These are phyloP conservation scores for Cyclophora albipunctata DNA, from an alignment of 2,888 invertebrate genomes.

Conservation along the genomic window DNA sequence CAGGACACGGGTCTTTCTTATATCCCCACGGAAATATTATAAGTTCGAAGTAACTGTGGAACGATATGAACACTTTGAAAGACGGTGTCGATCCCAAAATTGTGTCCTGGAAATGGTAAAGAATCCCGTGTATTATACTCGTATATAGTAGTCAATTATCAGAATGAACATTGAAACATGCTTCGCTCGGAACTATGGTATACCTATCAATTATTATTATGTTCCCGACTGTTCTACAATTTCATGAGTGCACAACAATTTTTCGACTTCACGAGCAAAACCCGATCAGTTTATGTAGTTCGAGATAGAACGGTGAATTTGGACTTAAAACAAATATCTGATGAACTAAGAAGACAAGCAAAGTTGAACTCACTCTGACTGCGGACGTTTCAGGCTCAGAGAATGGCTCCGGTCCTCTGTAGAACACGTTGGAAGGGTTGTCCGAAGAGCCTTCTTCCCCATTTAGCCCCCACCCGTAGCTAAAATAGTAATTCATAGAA, in stretches of 20 bases:
- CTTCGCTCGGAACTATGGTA: too few relatives aligned
- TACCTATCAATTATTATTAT: too few relatives aligned
- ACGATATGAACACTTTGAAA: slow-evolving; percentile 63
- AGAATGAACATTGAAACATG: too few relatives aligned
- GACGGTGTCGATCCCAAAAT: slow-evolving; percentile 46
- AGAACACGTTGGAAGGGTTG: slow-evolving; percentile 86
- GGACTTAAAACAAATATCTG: too few relatives aligned
- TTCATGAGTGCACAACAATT: too few relatives aligned
- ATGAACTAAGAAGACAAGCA: too few relatives aligned
- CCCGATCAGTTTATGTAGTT: too few relatives aligned
- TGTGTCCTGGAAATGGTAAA: slow-evolving; percentile 43
- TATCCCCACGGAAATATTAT: slow-evolving; percentile 68
- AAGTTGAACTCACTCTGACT: slow-evolving; percentile 44
- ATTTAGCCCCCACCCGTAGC: slow-evolving; percentile 87
- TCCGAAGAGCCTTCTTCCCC: slow-evolving; percentile 83
- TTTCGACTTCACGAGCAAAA: too few relatives aligned
- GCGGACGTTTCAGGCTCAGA: slow-evolving; percentile 91
- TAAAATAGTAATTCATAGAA: slow-evolving; percentile 21
- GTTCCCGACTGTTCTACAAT: too few relatives aligned
- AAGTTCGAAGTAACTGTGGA: slow-evolving; percentile 63
- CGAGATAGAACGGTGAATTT: too few relatives aligned
- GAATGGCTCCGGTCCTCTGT: slow-evolving; percentile 84
- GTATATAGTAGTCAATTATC: too few relatives aligned
- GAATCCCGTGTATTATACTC: too few relatives aligned
- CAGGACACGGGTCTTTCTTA: slow-evolving; percentile 52